Percentiles rank a stretch among this genome's conserved stretches.
Conservation (phyloP, 2,113 vertebrate species). For the Alosa alosa region DNA sequence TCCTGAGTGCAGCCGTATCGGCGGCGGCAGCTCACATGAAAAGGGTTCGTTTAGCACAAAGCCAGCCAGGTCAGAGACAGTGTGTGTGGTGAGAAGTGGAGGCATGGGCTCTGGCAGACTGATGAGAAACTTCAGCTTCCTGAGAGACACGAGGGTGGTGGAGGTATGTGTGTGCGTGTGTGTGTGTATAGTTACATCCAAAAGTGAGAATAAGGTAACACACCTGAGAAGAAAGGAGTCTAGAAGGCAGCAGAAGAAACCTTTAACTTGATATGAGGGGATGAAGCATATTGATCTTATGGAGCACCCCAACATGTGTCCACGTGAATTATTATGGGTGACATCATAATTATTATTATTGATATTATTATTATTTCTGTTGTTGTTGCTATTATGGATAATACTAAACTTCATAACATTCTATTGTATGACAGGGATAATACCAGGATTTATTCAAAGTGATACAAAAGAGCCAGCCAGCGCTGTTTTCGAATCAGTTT, state of each 20-base stretch:
- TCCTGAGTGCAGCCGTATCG: not conserved
- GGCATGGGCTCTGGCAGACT: not conserved
- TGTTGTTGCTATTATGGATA: not conserved
- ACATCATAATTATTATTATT: too few relatives aligned
- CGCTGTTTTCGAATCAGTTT: not conserved
- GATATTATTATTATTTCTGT: too few relatives aligned
- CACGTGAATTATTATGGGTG: slow-evolving; percentile 23
- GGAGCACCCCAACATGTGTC: not conserved
- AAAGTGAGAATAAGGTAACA: not conserved
- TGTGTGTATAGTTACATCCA: not conserved
- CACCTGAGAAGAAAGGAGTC: not conserved
- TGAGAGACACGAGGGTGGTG: not conserved
- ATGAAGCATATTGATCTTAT: not conserved
- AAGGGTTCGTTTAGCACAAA: not conserved
- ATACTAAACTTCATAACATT: not conserved
- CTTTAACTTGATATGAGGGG: not conserved
- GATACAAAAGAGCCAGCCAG: not conserved
- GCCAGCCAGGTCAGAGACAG: not conserved
- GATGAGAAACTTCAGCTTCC: slow-evolving; percentile 15
- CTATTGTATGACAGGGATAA: not conserved
- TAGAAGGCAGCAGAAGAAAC: not conserved
- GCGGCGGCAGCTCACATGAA: not conserved
- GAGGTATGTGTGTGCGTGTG: not conserved
- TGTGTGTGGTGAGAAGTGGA: not conserved
- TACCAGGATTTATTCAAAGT: not conserved